Evolutionary conservation across 1,140 invertebrate genomes (phyloP), one percentile per base, ranked within the genome.

Genomic region (Asobara japonica): DNA sequence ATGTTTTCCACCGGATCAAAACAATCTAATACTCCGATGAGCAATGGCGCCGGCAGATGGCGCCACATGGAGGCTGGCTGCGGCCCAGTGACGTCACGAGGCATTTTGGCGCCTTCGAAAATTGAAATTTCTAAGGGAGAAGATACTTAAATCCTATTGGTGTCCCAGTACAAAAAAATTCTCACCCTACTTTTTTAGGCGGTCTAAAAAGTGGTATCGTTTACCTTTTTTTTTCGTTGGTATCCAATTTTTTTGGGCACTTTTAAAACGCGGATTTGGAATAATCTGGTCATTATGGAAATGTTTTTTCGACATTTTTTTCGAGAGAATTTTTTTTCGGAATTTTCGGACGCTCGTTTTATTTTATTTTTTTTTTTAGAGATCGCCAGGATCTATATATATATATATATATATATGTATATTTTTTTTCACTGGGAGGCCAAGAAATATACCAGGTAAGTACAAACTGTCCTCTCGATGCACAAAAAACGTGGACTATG

Each of bases 361-460:
- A 18, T 56, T 56, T 45, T 56, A 25, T 56, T 56, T 11, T 56
- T 22, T 56, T 27, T 13, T 3, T 25, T 27, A 22, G 10, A 22
- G 22, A 56, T 56, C 25, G 25, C 51, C 7, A 5, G 51, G 22
- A 18, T 2, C 11, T 18, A 56, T n/a, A n/a, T n/a, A n/a, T n/a
- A n/a, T n/a, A n/a, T n/a, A n/a, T n/a, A n/a, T n/a, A n/a, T n/a
- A n/a, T n/a, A n/a, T n/a, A n/a, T n/a, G n/a, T 56, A 56, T 56
- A 56, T 56, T 8, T 25, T 3, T 27, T 18, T 18, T 56, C 51
- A 56, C 18, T 56, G 51, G 51, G 51, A 56, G 51, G 51, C 51
- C 51, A 56, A 27, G 22, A 56, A 56, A 56, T 25, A 27, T 27
- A 56, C 51, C 51, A 56, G 51, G 51, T 56, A 56, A 62, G 60